Percentiles rank a stretch among this genome's conserved stretches.
These are phyloP conservation scores for Psilopsiagon aymara DNA, from an alignment of 2,113 vertebrate genomes.

Conservation along the genomic window DNA sequence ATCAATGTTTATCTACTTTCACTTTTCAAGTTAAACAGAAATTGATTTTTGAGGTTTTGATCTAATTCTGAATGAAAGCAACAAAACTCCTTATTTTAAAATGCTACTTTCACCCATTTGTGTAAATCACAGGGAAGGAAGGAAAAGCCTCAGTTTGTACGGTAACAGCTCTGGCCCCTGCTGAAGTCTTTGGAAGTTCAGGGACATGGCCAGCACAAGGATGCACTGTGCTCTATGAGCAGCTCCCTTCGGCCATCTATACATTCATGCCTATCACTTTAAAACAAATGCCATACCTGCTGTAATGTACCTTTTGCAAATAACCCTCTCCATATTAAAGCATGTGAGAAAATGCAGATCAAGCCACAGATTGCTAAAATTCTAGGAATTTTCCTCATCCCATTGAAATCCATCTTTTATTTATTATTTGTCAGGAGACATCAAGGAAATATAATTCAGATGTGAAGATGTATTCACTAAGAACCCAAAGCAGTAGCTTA, in stretches of 20 bases:
- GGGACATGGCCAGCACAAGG: background rate
- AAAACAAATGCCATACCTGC: background rate
- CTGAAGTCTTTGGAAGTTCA: background rate
- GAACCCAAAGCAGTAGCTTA: slow-evolving; percentile 49
- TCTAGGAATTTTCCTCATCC: background rate
- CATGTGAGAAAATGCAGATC: background rate
- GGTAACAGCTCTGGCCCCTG: background rate
- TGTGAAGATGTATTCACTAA: background rate
- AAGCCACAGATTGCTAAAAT: accelerated
- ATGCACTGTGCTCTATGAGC: background rate
- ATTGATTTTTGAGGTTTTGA: background rate
- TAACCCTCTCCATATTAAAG: background rate
- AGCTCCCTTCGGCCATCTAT: background rate
- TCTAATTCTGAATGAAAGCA: background rate
- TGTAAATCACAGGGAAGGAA: background rate
- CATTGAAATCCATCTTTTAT: background rate
- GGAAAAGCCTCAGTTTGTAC: background rate
- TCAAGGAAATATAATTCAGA: background rate
- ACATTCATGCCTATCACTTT: background rate
- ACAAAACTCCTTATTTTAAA: background rate
- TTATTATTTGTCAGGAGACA: background rate
- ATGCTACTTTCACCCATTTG: background rate
- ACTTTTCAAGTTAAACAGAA: background rate
- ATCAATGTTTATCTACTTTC: background rate
- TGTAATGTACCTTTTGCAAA: background rate